Conservation (phyloP, 2,888 invertebrate species). For the Synergus japonicus region DNA sequence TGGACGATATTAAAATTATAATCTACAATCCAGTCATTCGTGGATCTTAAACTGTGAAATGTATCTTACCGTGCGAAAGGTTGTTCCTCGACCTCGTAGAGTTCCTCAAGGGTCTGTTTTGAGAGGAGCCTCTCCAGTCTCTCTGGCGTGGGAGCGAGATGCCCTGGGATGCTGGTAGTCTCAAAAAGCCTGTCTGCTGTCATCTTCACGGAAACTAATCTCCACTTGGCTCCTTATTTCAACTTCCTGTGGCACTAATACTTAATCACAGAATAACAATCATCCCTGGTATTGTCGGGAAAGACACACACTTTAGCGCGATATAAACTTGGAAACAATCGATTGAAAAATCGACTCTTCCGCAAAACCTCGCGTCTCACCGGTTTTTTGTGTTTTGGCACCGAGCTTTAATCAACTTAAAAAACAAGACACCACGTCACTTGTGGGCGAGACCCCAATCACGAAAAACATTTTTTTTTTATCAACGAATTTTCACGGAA, state of each 20-base stretch:
- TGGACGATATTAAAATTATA: background rate
- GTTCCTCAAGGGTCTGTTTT: slow-evolving; percentile 75
- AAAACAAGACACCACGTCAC: slow-evolving; percentile 64
- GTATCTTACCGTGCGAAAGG: slow-evolving; percentile 75
- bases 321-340: slow-evolving; percentile 1
- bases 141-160: slow-evolving; percentile 76
- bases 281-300: background rate
- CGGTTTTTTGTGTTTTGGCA: background rate
- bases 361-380: background rate
- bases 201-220: slow-evolving; percentile 63
- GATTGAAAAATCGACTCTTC: background rate
- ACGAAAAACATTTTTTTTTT: slow-evolving; percentile 25
- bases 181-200: slow-evolving; percentile 75
- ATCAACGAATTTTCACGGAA: background rate
- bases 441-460: slow-evolving; percentile 51
- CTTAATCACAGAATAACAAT: slow-evolving; percentile 5
- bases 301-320: slow-evolving; percentile 14
- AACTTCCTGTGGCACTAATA: background rate
- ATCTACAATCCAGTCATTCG: background rate
- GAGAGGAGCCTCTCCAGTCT: slow-evolving; percentile 76
- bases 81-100: slow-evolving; percentile 77
- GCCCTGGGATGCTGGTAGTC: slow-evolving; percentile 76
- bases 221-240: slow-evolving; percentile 5
- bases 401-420: slow-evolving; percentile 48
- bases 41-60: background rate